Evolutionary conservation across 2,113 vertebrate species (phyloP).

Genomic region (Taxidea taxus): DNA sequence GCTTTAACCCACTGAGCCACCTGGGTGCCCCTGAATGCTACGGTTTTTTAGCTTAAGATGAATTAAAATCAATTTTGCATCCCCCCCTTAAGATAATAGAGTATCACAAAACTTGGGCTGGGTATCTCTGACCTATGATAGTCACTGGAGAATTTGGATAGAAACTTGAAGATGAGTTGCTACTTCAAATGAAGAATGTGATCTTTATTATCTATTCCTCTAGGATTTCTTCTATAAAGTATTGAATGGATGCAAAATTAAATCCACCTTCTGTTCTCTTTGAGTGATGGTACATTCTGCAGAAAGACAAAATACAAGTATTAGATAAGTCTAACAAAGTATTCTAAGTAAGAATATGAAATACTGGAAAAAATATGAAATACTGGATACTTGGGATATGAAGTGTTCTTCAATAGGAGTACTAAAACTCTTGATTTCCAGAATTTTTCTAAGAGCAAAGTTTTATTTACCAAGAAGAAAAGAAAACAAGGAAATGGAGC

Average conservation of each 20-base stretch:
- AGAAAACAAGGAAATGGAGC: not conserved
- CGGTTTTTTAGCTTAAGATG: not conserved
- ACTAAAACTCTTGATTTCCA: not conserved
- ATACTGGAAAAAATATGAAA: not conserved
- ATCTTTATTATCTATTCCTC: not conserved
- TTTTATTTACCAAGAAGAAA: not conserved
- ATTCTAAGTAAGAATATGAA: not conserved
- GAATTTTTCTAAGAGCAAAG: not conserved
- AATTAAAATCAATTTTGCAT: slow-evolving; percentile 17
- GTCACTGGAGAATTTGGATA: not conserved
- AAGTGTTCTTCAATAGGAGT: not conserved
- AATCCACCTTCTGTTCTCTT: not conserved
- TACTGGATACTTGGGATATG: not conserved
- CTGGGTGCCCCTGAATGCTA: too few relatives aligned
- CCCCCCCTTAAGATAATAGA: not conserved
- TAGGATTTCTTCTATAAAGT: not conserved
- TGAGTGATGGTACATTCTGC: not conserved
- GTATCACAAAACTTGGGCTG: not conserved
- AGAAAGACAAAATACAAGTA: not conserved
- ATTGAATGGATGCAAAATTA: not conserved
- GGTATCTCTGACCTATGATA: not conserved
- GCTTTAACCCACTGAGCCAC: too few relatives aligned
- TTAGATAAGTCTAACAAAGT: not conserved
- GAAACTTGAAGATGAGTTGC: not conserved
- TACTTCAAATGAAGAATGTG: not conserved